Conservation (phyloP, 2,888 invertebrate genomes). For the Leucophenga maculata region DNA sequence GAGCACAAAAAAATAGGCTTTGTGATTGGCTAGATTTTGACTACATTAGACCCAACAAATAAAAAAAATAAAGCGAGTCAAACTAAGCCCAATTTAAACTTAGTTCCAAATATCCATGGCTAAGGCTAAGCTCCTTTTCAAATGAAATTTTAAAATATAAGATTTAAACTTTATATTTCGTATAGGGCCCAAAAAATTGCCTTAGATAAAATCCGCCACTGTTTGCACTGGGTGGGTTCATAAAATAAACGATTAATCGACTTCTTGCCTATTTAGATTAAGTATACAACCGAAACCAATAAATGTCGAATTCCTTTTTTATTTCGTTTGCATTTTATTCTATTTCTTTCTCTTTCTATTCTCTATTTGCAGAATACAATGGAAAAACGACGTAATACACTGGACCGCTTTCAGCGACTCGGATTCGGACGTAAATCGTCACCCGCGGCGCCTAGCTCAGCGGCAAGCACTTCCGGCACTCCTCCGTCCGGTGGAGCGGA, state of each 20-base stretch:
- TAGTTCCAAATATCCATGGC: too few species aligned
- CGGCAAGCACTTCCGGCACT: conserved; percentile 22
- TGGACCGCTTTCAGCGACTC: conserved; percentile 87
- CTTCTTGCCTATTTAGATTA: background rate
- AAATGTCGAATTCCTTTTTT: conserved; percentile 27
- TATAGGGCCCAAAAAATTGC: too few species aligned
- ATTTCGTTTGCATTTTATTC: background rate
- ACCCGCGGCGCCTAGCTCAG: conserved; percentile 45
- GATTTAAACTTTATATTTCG: too few species aligned
- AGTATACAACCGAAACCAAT: conserved; percentile 9
- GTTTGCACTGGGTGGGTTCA: background rate
- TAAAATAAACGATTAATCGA: conserved; percentile 4
- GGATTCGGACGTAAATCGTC: conserved; percentile 77
- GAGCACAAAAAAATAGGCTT: too few species aligned
- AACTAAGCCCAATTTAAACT: too few species aligned
- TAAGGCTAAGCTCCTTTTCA: too few species aligned
- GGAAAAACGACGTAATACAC: conserved; percentile 77
- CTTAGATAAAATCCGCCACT: too few species aligned
- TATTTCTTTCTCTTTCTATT: conserved; percentile 18
- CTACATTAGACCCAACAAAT: too few species aligned
- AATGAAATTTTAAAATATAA: too few species aligned
- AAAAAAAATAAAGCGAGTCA: too few species aligned
- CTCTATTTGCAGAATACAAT: conserved; percentile 63
- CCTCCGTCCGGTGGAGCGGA: conserved; percentile 40
- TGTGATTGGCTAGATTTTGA: too few species aligned